phyloP scores from a whole-genome alignment of 2,888 invertebrate genomes.

The Apomyelois bistriatella region DNA sequence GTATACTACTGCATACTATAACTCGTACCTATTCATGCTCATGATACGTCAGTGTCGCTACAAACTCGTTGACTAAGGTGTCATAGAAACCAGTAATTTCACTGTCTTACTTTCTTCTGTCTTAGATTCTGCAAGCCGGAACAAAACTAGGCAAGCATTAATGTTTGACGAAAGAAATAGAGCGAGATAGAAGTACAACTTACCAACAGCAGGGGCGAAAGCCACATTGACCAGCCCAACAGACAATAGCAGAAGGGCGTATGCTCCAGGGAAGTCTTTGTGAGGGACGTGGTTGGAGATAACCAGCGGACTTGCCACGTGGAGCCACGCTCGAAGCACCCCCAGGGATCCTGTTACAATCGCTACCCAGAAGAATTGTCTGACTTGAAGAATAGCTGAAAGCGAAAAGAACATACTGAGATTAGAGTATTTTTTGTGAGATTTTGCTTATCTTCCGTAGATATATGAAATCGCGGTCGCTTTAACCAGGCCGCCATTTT shows the following conservation, averaged over 20 bases:
- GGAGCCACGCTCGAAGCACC: slow-evolving; percentile 83
- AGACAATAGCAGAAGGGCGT: slow-evolving; percentile 84
- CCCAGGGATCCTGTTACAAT: slow-evolving; percentile 75
- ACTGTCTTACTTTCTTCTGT: too few relatives aligned
- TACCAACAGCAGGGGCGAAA: slow-evolving; percentile 83
- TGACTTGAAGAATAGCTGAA: slow-evolving; percentile 55
- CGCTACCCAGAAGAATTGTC: slow-evolving; percentile 48
- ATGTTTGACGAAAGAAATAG: neutral
- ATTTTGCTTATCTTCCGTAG: too few relatives aligned
- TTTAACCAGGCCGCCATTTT: too few relatives aligned
- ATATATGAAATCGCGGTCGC: too few relatives aligned
- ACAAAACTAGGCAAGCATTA: too few relatives aligned
- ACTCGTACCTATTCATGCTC: too few relatives aligned
- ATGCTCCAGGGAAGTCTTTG: slow-evolving; percentile 85
- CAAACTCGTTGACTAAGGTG: too few relatives aligned
- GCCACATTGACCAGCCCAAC: slow-evolving; percentile 82
- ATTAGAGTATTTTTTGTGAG: too few relatives aligned
- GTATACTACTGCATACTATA: too few relatives aligned
- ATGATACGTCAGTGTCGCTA: too few relatives aligned
- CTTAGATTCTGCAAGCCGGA: too few relatives aligned
- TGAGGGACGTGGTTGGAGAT: slow-evolving; percentile 82
- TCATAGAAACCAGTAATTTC: too few relatives aligned
- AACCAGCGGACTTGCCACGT: slow-evolving; percentile 84
- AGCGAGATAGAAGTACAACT: slow-evolving; percentile 19
- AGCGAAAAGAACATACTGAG: neutral